Evolutionary conservation across 1,140 invertebrate genomes (phyloP).

Genomic region (Drosophila orena): DNA sequence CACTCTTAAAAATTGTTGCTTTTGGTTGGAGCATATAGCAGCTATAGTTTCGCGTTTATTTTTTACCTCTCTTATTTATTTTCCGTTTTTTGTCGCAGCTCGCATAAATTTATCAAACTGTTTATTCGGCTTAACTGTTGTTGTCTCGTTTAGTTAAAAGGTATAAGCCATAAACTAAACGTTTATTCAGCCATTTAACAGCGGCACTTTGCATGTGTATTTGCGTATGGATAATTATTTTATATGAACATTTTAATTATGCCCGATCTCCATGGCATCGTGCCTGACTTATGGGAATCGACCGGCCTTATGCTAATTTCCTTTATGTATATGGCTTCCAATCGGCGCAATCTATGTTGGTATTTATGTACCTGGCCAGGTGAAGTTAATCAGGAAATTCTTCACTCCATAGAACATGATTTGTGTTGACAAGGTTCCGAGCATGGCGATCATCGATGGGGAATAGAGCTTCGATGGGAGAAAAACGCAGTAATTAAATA

Average conservation of each 20-base stretch:
- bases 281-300: slow-evolving; percentile 34
- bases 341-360: slow-evolving; percentile 17
- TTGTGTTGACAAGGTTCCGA: slow-evolving; percentile 47
- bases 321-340: neutral
- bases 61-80: slow-evolving; percentile 16
- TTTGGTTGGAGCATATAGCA: slow-evolving; percentile 15
- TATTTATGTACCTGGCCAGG: slow-evolving; percentile 22
- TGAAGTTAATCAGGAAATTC: slow-evolving; percentile 54
- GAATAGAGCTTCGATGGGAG: neutral
- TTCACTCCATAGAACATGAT: slow-evolving; percentile 48
- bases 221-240: slow-evolving; percentile 54
- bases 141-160: slow-evolving; percentile 56
- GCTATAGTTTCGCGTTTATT: slow-evolving; percentile 25
- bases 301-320: slow-evolving; percentile 36
- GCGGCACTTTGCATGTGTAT: slow-evolving; percentile 14
- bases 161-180: slow-evolving; percentile 55
- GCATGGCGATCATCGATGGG: slow-evolving; percentile 25
- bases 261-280: slow-evolving; percentile 31
- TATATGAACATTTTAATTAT: slow-evolving; percentile 52
- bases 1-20: slow-evolving; percentile 16
- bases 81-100: slow-evolving; percentile 23
- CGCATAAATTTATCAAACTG: slow-evolving; percentile 64
- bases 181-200: slow-evolving; percentile 49
- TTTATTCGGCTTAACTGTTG: slow-evolving; percentile 44
- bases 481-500: slow-evolving; percentile 1